Conservation (phyloP, 2,797 vertebrate species). For the Bradypodion ventrale region DNA sequence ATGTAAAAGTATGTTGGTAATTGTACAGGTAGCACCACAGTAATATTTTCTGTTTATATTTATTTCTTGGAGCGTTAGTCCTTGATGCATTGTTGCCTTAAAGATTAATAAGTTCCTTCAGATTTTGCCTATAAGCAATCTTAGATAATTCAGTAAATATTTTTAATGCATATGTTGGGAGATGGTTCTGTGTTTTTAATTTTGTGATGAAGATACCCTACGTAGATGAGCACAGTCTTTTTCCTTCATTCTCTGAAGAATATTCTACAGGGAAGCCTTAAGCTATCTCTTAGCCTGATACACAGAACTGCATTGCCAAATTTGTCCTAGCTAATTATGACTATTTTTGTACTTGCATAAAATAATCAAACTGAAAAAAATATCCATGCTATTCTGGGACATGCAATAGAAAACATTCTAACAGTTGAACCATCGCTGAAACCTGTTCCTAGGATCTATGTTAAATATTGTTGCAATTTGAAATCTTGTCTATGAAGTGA, state of each 20-base stretch:
- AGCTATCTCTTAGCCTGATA: conserved; percentile 33
- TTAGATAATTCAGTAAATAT: conserved; percentile 57
- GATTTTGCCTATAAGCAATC: conserved; percentile 71
- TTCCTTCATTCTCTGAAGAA: conserved; percentile 29
- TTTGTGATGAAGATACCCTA: conserved; percentile 32
- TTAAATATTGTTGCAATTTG: conserved; percentile 60
- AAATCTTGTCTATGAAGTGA: conserved; percentile 42
- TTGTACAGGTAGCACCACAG: conserved; percentile 61
- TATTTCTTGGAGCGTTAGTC: conserved; percentile 71
- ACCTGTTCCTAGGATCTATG: conserved; percentile 50
- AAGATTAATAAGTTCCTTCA: conserved; percentile 72
- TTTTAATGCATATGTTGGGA: conserved; percentile 56
- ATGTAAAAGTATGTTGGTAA: conserved; percentile 58
- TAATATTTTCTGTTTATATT: conserved; percentile 66
- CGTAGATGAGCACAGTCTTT: conserved; percentile 17
- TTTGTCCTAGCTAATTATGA: not conserved
- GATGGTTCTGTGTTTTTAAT: conserved; percentile 58
- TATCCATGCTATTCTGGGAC: conserved; percentile 8
- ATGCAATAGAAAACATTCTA: conserved; percentile 9
- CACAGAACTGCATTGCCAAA: conserved; percentile 30
- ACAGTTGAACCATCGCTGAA: not conserved
- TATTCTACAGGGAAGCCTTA: conserved; percentile 30
- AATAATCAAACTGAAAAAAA: conserved; percentile 29
- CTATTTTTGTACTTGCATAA: conserved; percentile 24
- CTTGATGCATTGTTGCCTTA: conserved; percentile 82